Evolutionary conservation across 2,113 vertebrate species (phyloP).

Genomic region (Litocranius walleri): DNA sequence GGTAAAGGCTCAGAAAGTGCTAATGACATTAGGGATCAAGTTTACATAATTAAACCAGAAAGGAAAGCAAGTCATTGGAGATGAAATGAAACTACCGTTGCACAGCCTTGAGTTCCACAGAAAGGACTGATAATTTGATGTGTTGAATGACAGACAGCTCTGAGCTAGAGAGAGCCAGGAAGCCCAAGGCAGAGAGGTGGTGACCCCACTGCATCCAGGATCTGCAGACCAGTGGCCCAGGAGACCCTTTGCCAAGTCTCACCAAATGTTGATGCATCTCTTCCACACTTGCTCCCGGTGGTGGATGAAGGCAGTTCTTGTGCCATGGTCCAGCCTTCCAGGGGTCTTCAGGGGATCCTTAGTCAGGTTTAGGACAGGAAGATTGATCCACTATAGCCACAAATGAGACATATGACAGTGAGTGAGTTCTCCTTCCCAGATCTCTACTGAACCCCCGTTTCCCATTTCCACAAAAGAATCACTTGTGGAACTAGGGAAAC

Average conservation of each 20-base stretch:
- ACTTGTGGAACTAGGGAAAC: not conserved
- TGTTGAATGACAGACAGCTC: not conserved
- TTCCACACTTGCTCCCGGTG: conserved; percentile 93
- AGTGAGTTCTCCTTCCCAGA: not conserved
- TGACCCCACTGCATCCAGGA: not conserved
- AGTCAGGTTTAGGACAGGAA: conserved; percentile 83
- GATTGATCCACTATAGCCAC: conserved; percentile 83
- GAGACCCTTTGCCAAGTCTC: conserved; percentile 37
- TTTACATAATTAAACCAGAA: not conserved
- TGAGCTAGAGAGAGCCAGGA: not conserved
- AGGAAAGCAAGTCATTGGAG: not conserved
- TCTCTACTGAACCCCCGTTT: not conserved
- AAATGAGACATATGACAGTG: not conserved
- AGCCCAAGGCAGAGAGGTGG: not conserved
- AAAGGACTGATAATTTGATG: not conserved
- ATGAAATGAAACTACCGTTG: not conserved
- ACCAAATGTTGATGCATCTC: conserved; percentile 91
- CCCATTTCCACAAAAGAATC: not conserved
- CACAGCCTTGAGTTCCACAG: not conserved
- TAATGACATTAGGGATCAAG: not conserved
- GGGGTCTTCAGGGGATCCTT: conserved; percentile 90
- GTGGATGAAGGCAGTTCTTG: conserved; percentile 90
- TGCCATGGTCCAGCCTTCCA: conserved; percentile 87
- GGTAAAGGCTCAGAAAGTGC: not conserved
- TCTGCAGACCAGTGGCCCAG: not conserved